Percentiles rank a stretch among this genome's conserved stretches.
Conservation (phyloP, 2,797 vertebrate species). For the Notolabrus celidotus region DNA sequence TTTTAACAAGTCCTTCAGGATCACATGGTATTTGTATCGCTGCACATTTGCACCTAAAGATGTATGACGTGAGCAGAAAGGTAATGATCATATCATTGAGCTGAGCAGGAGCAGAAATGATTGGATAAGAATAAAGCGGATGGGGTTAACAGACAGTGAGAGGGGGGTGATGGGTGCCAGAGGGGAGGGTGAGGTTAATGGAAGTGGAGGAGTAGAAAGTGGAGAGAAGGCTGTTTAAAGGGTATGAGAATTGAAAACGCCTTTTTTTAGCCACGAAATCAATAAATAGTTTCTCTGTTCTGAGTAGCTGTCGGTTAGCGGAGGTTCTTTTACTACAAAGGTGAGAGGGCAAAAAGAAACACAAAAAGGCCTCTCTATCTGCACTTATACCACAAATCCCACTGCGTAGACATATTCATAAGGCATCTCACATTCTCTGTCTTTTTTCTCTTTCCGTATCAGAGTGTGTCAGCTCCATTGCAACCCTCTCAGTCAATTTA, state of each 20-base stretch:
- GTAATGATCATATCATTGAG: constrained; percentile 57
- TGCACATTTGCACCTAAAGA: constrained; percentile 25
- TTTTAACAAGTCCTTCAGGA: constrained; percentile 53
- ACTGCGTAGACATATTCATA: constrained; percentile 29
- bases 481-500: neutral
- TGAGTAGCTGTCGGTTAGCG: constrained; percentile 50
- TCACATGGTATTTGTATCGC: constrained; percentile 16
- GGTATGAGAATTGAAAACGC: constrained; percentile 75
- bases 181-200: constrained; percentile 81
- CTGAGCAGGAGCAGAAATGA: constrained; percentile 74
- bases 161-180: constrained; percentile 56
- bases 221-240: constrained; percentile 68
- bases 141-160: constrained; percentile 65
- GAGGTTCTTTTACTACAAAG: constrained; percentile 31
- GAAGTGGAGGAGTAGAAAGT: constrained; percentile 74
- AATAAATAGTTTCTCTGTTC: constrained; percentile 58
- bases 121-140: constrained; percentile 60
- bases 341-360: constrained; percentile 42
- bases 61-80: constrained; percentile 44
- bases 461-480: neutral
- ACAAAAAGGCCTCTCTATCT: constrained; percentile 36
- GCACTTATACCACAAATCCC: constrained; percentile 17
- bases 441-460: neutral
- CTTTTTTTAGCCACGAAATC: constrained; percentile 75
- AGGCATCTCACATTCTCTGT: constrained; percentile 9